A percentile compares a stretch with the other conserved stretches of the same genome.
Conservation (phyloP, 2,797 vertebrate species). For the Bovichtus diacanthus region DNA sequence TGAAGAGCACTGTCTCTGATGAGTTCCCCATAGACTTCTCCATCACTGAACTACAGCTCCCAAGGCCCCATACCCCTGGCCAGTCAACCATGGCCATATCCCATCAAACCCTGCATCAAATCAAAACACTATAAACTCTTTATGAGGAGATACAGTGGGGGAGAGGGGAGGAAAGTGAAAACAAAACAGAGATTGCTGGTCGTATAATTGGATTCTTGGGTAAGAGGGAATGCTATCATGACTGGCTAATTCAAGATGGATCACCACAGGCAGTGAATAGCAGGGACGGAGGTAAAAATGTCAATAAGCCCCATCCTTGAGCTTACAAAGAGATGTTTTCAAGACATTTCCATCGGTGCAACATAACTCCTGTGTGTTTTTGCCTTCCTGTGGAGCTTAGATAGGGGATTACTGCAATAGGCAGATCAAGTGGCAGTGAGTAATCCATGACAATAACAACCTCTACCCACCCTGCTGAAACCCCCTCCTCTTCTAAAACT, state of each 20-base stretch:
- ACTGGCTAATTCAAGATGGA: slow-evolving; percentile 85
- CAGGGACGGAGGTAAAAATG: slow-evolving; percentile 69
- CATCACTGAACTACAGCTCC: slow-evolving; percentile 79
- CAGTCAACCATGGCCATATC: slow-evolving; percentile 78
- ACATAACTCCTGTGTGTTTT: slow-evolving; percentile 81
- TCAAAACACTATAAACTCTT: slow-evolving; percentile 86
- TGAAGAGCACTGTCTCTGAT: slow-evolving; percentile 70
- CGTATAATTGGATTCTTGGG: slow-evolving; percentile 83
- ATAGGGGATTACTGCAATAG: slow-evolving; percentile 82
- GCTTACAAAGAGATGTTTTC: slow-evolving; percentile 78
- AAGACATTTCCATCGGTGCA: slow-evolving; percentile 78
- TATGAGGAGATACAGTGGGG: slow-evolving; percentile 76
- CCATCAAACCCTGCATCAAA: slow-evolving; percentile 85
- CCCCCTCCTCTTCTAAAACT: slow-evolving; percentile 65
- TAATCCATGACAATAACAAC: slow-evolving; percentile 85
- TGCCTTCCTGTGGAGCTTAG: slow-evolving; percentile 78
- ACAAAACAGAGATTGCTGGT: slow-evolving; percentile 72
- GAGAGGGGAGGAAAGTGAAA: slow-evolving; percentile 67
- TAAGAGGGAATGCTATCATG: slow-evolving; percentile 83
- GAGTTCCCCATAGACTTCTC: slow-evolving; percentile 75
- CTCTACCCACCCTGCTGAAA: slow-evolving; percentile 58
- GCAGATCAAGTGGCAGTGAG: slow-evolving; percentile 83
- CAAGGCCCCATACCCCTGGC: slow-evolving; percentile 72
- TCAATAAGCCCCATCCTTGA: slow-evolving; percentile 79
- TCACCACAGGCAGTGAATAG: slow-evolving; percentile 78